Base-by-base conservation (phyloP, 2,113 vertebrate species). In the Petaurus breviceps region DNA sequence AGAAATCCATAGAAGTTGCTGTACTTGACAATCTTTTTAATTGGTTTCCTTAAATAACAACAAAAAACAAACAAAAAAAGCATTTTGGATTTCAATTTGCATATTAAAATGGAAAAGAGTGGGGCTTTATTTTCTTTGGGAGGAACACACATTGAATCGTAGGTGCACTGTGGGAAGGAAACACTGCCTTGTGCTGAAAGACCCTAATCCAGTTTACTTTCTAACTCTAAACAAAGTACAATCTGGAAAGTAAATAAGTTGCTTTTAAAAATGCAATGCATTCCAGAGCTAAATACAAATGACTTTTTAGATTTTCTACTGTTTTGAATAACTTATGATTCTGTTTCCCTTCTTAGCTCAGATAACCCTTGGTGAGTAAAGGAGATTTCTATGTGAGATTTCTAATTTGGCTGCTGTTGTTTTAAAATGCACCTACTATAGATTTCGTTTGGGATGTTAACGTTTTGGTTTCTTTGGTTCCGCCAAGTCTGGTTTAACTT, bases 21-120 rank as follows among this genome's bases (percentile, higher is more conserved):
- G 9, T 8, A 55, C 2, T 97, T 47, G 50, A 24, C 77, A 43
- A 53, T 49, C 46, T 93, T 50, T 43, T 90, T 90, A 89, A 50
- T 24, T 94, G n/a, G 16, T 94, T 97, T 97, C 22, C 53, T 94
- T 43, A 12, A 95, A 94, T 95, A 50, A 61, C 84, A 94, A 95
- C 52, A 43, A 95, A 95, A 25, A 93, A 1, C 2, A 49, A 49
- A 49, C 47, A 49, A 49, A 49, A 37, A 92, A 89, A 19, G 7
- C 97, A 50, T 91, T 94, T 94, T 24, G 93, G 77, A 93, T 97
- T 96, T 97, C 90, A 94, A 92, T 96, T 97, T 96, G 16, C 68
- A 6, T 92, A 43, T 77, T 51, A 93, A 97, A 94, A 93, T 94
- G 92, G 43, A 92, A 96, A 92, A 37, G 51, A 19, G 6, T 11